These are phyloP conservation scores for Lacerta bilineata DNA, from an alignment of 2,797 vertebrate species.

Conservation along the genomic window DNA sequence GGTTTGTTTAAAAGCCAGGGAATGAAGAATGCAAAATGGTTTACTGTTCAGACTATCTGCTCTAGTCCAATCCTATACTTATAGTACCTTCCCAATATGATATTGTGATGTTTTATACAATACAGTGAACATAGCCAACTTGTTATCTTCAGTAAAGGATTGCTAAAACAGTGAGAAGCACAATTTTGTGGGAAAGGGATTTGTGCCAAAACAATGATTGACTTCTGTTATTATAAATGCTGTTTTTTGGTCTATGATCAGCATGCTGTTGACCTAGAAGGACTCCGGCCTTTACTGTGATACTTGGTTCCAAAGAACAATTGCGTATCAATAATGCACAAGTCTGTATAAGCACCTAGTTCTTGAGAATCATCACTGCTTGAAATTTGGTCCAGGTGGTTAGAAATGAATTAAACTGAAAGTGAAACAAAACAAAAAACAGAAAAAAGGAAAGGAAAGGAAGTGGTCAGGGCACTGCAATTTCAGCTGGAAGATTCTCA, in stretches of 20 bases:
- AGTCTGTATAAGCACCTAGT: not conserved
- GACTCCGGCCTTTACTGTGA: not conserved
- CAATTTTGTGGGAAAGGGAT: conserved; percentile 69
- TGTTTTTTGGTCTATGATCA: not conserved
- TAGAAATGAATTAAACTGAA: not conserved
- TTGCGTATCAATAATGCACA: not conserved
- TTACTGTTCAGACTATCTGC: conserved; percentile 87
- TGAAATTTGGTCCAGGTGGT: not conserved
- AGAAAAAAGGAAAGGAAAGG: too few species aligned
- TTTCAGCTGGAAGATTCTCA: too few species aligned
- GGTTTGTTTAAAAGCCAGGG: conserved; percentile 78
- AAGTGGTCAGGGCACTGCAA: too few species aligned
- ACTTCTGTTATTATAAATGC: not conserved
- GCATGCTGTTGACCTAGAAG: not conserved
- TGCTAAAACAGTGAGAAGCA: conserved; percentile 85
- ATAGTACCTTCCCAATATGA: conserved; percentile 88
- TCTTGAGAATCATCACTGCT: conserved; percentile 5
- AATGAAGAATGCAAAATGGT: conserved; percentile 92
- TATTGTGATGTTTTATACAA: conserved; percentile 94
- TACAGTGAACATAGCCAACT: conserved; percentile 93
- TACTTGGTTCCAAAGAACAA: not conserved
- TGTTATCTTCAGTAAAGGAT: conserved; percentile 94
- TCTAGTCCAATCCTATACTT: conserved; percentile 87
- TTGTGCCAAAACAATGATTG: not conserved
- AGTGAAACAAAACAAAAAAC: not conserved